Percentiles rank a stretch among this genome's conserved stretches.
Conservation (phyloP, 2,797 vertebrate species). For the Tamandua tetradactyla region DNA sequence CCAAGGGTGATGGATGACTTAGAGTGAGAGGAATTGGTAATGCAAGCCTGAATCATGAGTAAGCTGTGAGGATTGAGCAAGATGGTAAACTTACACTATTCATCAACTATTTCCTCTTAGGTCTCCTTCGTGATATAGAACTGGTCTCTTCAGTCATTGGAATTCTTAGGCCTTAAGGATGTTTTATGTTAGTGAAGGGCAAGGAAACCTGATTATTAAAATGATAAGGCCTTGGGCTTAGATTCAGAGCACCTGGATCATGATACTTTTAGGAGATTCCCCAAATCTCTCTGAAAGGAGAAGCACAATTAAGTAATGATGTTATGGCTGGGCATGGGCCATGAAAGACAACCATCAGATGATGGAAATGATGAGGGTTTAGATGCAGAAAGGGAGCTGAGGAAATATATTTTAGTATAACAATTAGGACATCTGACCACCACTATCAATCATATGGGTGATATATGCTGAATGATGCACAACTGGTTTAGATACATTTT, state of each 20-base stretch:
- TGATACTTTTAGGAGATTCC: neutral
- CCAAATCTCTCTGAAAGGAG: neutral
- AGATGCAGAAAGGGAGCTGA: neutral
- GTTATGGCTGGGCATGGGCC: neutral
- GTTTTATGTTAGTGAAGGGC: neutral
- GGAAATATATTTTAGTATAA: neutral
- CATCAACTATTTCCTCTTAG: neutral
- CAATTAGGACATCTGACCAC: neutral
- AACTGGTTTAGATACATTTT: neutral
- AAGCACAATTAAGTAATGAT: neutral
- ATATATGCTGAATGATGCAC: neutral
- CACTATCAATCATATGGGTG: neutral
- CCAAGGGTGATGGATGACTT: neutral
- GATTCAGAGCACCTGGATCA: neutral
- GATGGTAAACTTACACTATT: fast-evolving
- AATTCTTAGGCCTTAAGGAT: neutral
- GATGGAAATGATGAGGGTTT: neutral
- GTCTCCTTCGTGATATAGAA: neutral
- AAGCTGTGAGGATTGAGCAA: neutral
- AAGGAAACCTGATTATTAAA: neutral
- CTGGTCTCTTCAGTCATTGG: neutral
- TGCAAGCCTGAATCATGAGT: neutral
- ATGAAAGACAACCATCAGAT: neutral
- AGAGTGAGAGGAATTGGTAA: fast-evolving
- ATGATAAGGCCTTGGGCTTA: neutral